These are phyloP conservation scores for Crematogaster levior DNA, from an alignment of 2,888 invertebrate genomes.

Conservation along the genomic window DNA sequence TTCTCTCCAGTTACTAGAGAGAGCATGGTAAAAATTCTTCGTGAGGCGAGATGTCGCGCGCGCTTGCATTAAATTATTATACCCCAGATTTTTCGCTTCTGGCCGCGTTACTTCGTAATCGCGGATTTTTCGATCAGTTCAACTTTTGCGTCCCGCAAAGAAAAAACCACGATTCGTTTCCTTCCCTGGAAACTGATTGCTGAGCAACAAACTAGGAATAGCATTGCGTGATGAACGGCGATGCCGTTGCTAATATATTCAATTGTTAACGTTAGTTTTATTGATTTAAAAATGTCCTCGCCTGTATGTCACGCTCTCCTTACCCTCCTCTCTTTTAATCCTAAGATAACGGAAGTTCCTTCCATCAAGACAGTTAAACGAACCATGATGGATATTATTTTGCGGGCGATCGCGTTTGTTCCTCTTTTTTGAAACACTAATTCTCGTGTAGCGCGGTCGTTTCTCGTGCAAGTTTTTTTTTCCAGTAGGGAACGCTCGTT, in stretches of 20 bases:
- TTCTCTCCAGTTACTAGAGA: background rate
- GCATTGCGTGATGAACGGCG: background rate
- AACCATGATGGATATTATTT: conserved; percentile 1
- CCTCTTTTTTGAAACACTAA: background rate
- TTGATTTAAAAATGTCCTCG: background rate
- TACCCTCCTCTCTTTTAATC: background rate
- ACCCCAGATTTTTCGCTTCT: background rate
- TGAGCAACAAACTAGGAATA: background rate
- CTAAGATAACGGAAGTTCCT: background rate
- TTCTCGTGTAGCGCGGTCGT: conserved; percentile 23
- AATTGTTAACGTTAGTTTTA: background rate
- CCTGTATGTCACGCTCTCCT: background rate
- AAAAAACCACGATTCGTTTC: background rate
- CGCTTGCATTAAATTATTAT: conserved; percentile 19
- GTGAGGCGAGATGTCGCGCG: background rate
- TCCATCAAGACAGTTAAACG: background rate
- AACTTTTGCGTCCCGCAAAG: background rate
- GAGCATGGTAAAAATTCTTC: conserved; percentile 1
- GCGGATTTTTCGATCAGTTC: background rate
- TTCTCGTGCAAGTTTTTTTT: conserved; percentile 21
- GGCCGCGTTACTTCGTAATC: background rate
- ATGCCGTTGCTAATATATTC: background rate
- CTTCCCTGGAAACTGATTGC: background rate
- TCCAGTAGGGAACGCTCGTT: conserved; percentile 20
- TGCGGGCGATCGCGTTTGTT: background rate